Evolutionary conservation across 2,888 invertebrate genomes (phyloP).

Genomic region (Resseliella maxima): DNA sequence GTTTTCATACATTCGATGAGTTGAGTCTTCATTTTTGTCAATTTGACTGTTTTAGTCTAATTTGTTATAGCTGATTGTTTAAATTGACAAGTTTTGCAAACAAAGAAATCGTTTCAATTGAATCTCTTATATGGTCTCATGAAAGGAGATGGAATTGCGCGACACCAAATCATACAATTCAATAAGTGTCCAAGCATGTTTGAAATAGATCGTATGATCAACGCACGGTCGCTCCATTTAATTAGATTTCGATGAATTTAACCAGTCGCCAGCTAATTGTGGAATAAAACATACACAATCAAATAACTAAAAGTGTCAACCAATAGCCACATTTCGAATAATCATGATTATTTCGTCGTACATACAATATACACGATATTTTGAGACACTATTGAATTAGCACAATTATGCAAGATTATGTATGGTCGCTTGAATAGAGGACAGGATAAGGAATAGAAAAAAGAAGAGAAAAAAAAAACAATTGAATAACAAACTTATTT

Average conservation of each 20-base stretch:
- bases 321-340: neutral
- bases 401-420: slow-evolving; percentile 21
- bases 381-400: neutral
- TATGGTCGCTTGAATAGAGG: neutral
- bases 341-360: no score
- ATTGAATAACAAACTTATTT: neutral
- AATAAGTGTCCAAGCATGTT: neutral
- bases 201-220: neutral
- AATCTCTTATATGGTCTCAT: neutral
- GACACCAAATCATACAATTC: neutral
- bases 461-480: neutral
- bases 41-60: slow-evolving; percentile 31
- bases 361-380: neutral
- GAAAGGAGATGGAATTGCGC: neutral
- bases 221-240: neutral
- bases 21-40: neutral
- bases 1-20: neutral
- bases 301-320: neutral
- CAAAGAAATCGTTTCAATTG: slow-evolving; percentile 30
- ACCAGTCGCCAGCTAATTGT: neutral
- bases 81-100: slow-evolving; percentile 53
- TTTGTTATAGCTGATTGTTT: slow-evolving; percentile 27
- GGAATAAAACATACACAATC: slow-evolving; percentile 8
- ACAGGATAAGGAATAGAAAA: neutral
- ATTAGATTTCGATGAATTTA: slow-evolving; percentile 12